Evolutionary conservation across 2,888 invertebrate species (phyloP).

Genomic region (Aleiodes testaceus): DNA sequence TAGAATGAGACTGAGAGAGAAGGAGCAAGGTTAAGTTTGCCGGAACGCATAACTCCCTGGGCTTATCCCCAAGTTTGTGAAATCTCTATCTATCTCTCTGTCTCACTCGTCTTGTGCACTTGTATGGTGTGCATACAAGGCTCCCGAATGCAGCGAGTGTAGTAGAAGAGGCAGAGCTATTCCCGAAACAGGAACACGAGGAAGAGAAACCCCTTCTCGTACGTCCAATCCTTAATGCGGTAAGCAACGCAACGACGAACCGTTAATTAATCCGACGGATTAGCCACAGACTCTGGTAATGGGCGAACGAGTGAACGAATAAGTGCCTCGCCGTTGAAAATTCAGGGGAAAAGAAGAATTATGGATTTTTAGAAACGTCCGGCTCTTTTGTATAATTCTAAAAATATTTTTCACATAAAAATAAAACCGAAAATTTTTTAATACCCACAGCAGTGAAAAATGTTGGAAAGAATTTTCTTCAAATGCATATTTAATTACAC

Average conservation of each 20-base stretch:
- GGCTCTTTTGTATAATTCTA: background rate
- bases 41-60: conserved; percentile 57
- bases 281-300: conserved; percentile 36
- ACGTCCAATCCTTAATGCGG: conserved; percentile 33
- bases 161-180: conserved; percentile 5
- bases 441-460: conserved; percentile 13
- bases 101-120: conserved; percentile 9
- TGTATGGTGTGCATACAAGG: conserved; percentile 19
- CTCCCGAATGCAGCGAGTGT: background rate
- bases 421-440: background rate
- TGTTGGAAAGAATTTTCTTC: conserved; percentile 36
- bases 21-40: conserved; percentile 51
- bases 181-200: background rate
- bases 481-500: conserved; percentile 46
- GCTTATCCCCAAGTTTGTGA: conserved; percentile 59
- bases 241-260: conserved; percentile 37
- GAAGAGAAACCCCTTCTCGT: conserved; percentile 12
- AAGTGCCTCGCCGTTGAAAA: conserved; percentile 11
- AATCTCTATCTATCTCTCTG: conserved; percentile 43
- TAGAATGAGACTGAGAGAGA: conserved; percentile 20
- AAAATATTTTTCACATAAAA: background rate
- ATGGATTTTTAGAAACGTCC: background rate
- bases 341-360: background rate
- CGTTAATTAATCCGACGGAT: conserved; percentile 39
- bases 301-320: conserved; percentile 36